A percentile compares a stretch with the other conserved stretches of the same genome.
phyloP scores from a whole-genome alignment of 2,888 invertebrate genomes.

The Ochlodes sylvanus region DNA sequence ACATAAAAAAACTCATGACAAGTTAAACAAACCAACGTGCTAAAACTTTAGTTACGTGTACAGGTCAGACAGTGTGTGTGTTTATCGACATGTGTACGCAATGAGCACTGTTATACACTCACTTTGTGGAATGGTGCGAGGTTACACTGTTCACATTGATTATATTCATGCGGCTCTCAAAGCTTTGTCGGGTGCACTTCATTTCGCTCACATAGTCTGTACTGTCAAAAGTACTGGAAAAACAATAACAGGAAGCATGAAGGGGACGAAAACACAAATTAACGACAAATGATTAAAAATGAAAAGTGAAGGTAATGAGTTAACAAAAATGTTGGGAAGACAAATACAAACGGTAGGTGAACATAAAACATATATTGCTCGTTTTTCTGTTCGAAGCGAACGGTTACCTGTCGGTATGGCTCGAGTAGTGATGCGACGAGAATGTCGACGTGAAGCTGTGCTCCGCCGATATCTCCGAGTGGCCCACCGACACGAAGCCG shows the following conservation, averaged over 20 bases:
- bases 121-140: conserved; percentile 76
- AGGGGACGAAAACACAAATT: conserved; percentile 44
- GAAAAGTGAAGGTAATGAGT: conserved; percentile 33
- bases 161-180: conserved; percentile 82
- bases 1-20: too few species aligned
- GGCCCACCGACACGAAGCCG: conserved; percentile 81
- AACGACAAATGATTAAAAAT: conserved; percentile 24
- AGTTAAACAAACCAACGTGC: conserved; percentile 8
- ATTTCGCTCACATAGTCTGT: conserved; percentile 80
- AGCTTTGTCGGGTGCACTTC: conserved; percentile 77
- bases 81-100: conserved; percentile 36
- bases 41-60: conserved; percentile 11
- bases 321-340: conserved; percentile 7
- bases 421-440: conserved; percentile 77
- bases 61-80: not conserved
- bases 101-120: conserved; percentile 60
- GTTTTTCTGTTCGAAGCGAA: not conserved
- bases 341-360: conserved; percentile 42
- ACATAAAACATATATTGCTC: conserved; percentile 43
- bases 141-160: conserved; percentile 77
- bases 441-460: conserved; percentile 77
- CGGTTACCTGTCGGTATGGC: conserved; percentile 74
- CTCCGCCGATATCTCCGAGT: conserved; percentile 75
- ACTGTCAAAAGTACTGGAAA: conserved; percentile 84
- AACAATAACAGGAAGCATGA: conserved; percentile 76